Evolutionary conservation across 1,140 invertebrate genomes (phyloP), one percentile per base, ranked within the genome.

Genomic region (Drosophila varians): DNA sequence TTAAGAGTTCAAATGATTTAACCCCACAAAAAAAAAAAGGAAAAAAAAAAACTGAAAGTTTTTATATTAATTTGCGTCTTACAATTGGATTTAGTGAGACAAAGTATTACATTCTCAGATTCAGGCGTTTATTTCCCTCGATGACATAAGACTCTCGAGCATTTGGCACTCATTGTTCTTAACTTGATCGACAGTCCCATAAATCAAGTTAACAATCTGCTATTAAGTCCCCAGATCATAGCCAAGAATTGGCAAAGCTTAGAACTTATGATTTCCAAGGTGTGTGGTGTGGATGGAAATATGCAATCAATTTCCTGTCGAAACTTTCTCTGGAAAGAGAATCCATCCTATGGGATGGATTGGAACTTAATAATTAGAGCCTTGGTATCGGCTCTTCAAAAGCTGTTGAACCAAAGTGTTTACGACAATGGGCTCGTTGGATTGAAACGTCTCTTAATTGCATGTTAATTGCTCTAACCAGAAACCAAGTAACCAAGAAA

Each of bases 401-500:
- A 54, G 60, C 34, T 60, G 48, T 47, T 38, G 8, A 9, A 31
- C 11, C 26, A 45, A 55, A 64, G 34, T 55, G 69, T 73, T 62
- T 73, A 66, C 48, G 60, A 46, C 53, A 57, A 73, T 19, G 70
- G 70, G 77, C 60, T 68, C 66, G 69, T 53, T 56, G 55, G 77
- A 80, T 80, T 86, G 82, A 87, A 86, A 80, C 77, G 82, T 86
- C 73, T 76, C 84, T 86, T 86, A 86, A 86, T 86, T 86, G 80
- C 80, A 87, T 86, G 80, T 86, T 86, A 86, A 86, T 86, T 86
- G 82, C 68, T 74, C 62, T 68, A 79, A 64, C 76, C 74, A 57
- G 19, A 38, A 75, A 42, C 49, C 28, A 31, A 77, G 70, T 62
- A 28, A 74, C 55, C 61, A n/a, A 52, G 23, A 58, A 49, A 66